Evolutionary conservation across 2,888 invertebrate genomes (phyloP), one percentile per base, ranked within the genome.

Genomic region (Lithophane semibrunnea): DNA sequence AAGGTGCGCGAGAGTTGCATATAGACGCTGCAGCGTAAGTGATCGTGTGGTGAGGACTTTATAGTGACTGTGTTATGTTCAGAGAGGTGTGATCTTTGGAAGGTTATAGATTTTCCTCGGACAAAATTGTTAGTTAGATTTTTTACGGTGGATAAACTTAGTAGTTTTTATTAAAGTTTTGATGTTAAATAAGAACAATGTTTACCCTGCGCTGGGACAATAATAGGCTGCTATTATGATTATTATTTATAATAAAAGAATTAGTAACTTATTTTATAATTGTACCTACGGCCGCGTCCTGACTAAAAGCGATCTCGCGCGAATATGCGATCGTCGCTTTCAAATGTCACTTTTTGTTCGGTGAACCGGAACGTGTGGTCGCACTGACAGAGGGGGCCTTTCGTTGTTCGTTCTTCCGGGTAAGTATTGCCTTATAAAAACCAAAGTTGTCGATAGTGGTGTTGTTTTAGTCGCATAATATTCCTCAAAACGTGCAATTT

Each of bases 1-100:
- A 97, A 98, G 93, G 98, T 98, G 96, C 98, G 98, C 93, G 98
- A 98, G 96, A 98, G 98, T 96, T 98, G 98, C 97, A 98, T 98
- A 97, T 98, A 98, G 88, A 84, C 74, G 68, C 69, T 70, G 52
- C 52, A 52, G 3, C 49, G 42, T 42, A 21, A 76, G 66, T 66
- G 24, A 24, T 61, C 37, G 56, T 58, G 60, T 44, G 52, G 54
- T 65, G 42, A 42, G 49, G 52, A 84, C 74, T 60, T 64, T 56
- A 63, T 18, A 81, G 54, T 76, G 69, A 66, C 29, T 56, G 42
- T 64, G 67, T 44, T 44, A 52, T 2, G 3, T n/a, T 29, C 18
- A 16, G 3, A 54, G 13, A 74, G 3, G 37, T 72, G 67, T 78
- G 72, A 13, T 75, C 65, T 83, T 70, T 75, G 79, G 65, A 44